Evolutionary conservation across 2,888 invertebrate genomes (phyloP), one percentile per base, ranked within the genome.

Genomic region (Ptychoptera albimana): DNA sequence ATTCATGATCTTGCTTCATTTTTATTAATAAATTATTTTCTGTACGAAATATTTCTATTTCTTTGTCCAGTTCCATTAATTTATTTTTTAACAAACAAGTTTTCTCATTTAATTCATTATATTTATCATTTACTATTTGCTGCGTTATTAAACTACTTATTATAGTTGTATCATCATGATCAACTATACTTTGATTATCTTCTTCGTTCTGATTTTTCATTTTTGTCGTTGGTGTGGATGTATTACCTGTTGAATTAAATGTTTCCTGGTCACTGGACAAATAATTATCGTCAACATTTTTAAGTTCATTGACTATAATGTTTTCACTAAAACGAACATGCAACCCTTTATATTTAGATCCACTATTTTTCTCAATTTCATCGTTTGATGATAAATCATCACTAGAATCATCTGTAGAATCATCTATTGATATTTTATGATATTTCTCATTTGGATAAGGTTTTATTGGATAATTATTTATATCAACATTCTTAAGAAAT

Each of bases 1-100:
- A 58, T 50, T 79, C 79, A 46, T 79, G 61, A 48, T 74, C 70
- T 50, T 73, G 73, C 44, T 75, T 72, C 45, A 76, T 64, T 66
- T 73, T 68, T 23, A 62, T 58, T 37, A 74, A 53, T 43, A 70
- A 63, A 2, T 60, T 48, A 52, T 72, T 76, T 56, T 74, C 72
- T 37, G 62, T 60, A 40, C 71, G 65, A 51, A 75, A 74, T 16
- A 63, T 66, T 40, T 66, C 61, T 31, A 77, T 75, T 59, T 76
- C 82, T 45, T 69, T 66, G 62, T 83, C 79, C 35, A 84, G 60
- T 57, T 81, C 79, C 37, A 65, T 55, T 1, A 83, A 64, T 42
- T 80, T 75, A 13, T 65, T 68, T 59, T 75, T 74, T 48, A 79
- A 55, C 39, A 74, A 57, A 54, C 76, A 74, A 56, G 73, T 73